These are phyloP conservation scores for Drosophila eugracilis DNA, from an alignment of 1,140 invertebrate species.

Conservation along the genomic window DNA sequence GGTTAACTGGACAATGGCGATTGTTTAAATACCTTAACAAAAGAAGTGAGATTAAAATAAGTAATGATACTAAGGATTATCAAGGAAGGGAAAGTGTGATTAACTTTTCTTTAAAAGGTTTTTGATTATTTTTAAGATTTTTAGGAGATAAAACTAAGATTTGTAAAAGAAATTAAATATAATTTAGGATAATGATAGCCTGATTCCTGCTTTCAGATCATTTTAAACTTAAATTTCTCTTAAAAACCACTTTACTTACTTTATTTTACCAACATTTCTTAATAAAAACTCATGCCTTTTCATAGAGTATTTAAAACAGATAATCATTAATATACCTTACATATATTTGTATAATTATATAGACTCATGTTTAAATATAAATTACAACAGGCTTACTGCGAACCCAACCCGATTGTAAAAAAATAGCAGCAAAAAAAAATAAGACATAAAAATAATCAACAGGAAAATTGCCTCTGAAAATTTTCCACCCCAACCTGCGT, in stretches of 20 bases:
- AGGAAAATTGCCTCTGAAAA: slow-evolving; percentile 51
- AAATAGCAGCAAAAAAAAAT: slow-evolving; percentile 7
- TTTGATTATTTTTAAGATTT: too few relatives aligned
- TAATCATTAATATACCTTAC: slow-evolving; percentile 28
- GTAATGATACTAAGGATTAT: too few relatives aligned
- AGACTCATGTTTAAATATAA: slow-evolving; percentile 50
- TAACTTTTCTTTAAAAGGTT: too few relatives aligned
- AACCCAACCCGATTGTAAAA: slow-evolving; percentile 42
- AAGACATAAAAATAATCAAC: slow-evolving; percentile 24
- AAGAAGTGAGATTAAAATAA: neutral
- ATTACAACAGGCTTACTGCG: slow-evolving; percentile 35
- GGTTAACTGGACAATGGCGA: slow-evolving; percentile 18
- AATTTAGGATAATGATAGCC: too few relatives aligned
- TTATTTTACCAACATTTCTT: neutral
- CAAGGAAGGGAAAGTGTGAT: too few relatives aligned
- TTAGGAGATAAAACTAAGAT: too few relatives aligned
- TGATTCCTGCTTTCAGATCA: too few relatives aligned
- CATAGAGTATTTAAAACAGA: slow-evolving; percentile 11
- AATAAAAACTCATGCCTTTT: neutral
- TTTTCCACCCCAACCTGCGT: slow-evolving; percentile 52
- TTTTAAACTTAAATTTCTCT: too few relatives aligned
- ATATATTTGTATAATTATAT: slow-evolving; percentile 22
- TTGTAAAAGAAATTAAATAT: too few relatives aligned
- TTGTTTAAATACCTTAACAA: slow-evolving; percentile 20
- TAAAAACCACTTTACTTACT: too few relatives aligned